Evolutionary conservation across 2,888 invertebrate genomes (phyloP).

Genomic region (Panzeria rudis): DNA sequence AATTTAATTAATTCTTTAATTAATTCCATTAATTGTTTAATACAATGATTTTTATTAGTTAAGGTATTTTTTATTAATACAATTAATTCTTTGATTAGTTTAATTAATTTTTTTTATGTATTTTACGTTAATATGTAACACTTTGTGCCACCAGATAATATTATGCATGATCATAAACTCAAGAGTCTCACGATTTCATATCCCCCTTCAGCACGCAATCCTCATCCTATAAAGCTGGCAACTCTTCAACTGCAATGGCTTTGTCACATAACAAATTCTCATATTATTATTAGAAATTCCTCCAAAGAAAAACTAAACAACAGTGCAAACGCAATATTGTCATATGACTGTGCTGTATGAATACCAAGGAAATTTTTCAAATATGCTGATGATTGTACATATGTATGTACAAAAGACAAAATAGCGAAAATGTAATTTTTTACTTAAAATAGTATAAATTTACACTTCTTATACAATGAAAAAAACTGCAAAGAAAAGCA

Average conservation of each 20-base stretch:
- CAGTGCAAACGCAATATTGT: slow-evolving; percentile 28
- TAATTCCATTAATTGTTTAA: no score
- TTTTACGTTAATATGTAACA: no score
- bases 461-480: neutral
- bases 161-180: no score
- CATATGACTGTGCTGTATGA: neutral
- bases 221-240: slow-evolving; percentile 3
- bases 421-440: neutral
- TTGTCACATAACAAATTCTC: slow-evolving; percentile 26
- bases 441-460: neutral
- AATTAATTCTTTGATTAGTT: no score
- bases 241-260: neutral
- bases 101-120: no score
- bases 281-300: slow-evolving; percentile 44
- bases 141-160: no score
- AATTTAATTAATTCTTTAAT: no score
- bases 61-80: no score
- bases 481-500: neutral
- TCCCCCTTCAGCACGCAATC: no score
- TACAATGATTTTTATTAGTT: no score
- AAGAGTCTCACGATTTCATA: no score
- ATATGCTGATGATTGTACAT: slow-evolving; percentile 5
- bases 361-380: slow-evolving; percentile 8
- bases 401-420: no score
- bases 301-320: neutral